phyloP scores from a whole-genome alignment of 2,797 vertebrate genomes.

The Perodicticus potto region DNA sequence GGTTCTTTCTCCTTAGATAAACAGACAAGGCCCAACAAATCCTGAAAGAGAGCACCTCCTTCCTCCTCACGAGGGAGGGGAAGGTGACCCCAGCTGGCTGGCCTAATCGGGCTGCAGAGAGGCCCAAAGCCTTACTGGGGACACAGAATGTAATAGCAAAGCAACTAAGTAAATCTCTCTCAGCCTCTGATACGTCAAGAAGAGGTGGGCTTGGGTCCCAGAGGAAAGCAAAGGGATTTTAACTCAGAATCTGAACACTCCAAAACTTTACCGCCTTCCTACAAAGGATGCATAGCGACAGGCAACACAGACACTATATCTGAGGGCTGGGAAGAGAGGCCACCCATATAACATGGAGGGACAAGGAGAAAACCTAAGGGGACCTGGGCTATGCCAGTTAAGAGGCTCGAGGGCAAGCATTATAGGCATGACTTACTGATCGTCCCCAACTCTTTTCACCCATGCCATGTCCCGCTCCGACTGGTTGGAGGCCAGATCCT shows the following conservation, averaged over 20 bases:
- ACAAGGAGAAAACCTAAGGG: neutral
- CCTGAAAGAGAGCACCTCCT: neutral
- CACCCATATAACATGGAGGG: neutral
- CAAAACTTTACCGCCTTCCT: neutral
- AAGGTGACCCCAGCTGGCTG: neutral
- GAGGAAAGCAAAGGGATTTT: neutral
- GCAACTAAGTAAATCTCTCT: neutral
- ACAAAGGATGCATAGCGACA: neutral
- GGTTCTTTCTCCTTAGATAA: neutral
- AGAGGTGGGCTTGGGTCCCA: neutral
- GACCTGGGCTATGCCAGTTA: neutral
- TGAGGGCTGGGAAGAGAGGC: neutral
- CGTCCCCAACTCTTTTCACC: slow-evolving; percentile 98
- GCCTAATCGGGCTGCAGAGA: neutral
- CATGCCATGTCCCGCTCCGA: slow-evolving; percentile 98
- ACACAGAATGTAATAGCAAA: neutral
- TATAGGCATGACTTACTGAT: slow-evolving; percentile 95
- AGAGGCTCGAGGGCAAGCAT: neutral
- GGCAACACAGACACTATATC: neutral
- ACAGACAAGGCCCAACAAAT: neutral
- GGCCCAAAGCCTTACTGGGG: neutral
- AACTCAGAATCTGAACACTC: neutral
- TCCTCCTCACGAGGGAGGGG: neutral
- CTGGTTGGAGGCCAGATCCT: slow-evolving; percentile 95
- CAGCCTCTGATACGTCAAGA: neutral